Percentiles rank a stretch among this genome's conserved stretches.
These are phyloP conservation scores for Pimephales promelas DNA, from an alignment of 2,113 vertebrate species.

Conservation along the genomic window DNA sequence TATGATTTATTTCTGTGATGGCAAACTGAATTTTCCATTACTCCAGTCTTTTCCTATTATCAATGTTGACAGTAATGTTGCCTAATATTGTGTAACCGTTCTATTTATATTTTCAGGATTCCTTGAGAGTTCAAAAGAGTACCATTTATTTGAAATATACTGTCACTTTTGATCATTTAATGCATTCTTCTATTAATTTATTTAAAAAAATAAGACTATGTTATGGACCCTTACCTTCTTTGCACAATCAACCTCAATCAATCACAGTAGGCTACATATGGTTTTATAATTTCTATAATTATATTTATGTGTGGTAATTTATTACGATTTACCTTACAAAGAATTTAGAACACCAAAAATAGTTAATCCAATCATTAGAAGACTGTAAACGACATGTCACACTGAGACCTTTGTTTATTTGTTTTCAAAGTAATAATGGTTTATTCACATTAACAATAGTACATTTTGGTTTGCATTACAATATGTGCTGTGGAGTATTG, in stretches of 20 bases:
- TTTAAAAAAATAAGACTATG: too few species aligned
- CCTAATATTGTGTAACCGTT: not conserved
- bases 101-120: not conserved
- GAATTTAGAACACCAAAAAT: not conserved
- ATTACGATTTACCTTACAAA: not conserved
- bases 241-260: too few species aligned
- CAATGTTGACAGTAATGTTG: not conserved
- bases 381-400: not conserved
- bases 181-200: too few species aligned
- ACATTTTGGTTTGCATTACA: slow-evolving; percentile 62
- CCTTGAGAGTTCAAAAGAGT: not conserved
- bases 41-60: not conserved
- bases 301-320: not conserved
- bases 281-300: not conserved
- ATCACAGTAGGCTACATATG: too few species aligned
- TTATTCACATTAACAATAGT: slow-evolving; percentile 80
- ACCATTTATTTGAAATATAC: not conserved
- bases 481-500: slow-evolving; percentile 44
- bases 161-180: too few species aligned
- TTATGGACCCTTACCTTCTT: not conserved
- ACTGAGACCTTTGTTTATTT: slow-evolving; percentile 42
- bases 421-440: slow-evolving; percentile 74
- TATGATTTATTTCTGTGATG: not conserved
- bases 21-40: not conserved
- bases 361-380: not conserved